A percentile compares a stretch with the other conserved stretches of the same genome.
These are phyloP conservation scores for Microcebus tavaratra DNA, from an alignment of 2,113 vertebrate genomes.

Conservation along the genomic window DNA sequence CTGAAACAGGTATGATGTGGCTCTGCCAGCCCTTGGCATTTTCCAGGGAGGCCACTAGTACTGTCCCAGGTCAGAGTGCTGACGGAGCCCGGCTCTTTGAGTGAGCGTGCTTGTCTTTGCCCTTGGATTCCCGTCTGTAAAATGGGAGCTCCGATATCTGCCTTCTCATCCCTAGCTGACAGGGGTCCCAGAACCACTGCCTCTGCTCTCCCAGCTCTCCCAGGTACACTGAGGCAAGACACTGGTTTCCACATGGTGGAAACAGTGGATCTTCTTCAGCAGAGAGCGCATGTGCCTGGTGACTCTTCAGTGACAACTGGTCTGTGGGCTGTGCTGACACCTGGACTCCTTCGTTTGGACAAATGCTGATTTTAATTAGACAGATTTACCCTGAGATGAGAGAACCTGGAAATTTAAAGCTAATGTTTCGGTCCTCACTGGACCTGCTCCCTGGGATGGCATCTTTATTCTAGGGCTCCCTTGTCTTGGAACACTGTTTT, in stretches of 20 bases:
- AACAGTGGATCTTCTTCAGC: not conserved
- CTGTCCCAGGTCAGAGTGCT: fast-evolving
- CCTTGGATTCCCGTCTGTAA: not conserved
- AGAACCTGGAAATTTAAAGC: not conserved
- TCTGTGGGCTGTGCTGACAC: not conserved
- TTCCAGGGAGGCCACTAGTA: not conserved
- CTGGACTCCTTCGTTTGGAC: not conserved
- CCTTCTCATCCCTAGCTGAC: not conserved
- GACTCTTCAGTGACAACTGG: not conserved
- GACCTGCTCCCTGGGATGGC: not conserved
- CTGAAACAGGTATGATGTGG: too few species aligned
- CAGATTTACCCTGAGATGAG: not conserved
- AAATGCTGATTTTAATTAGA: not conserved
- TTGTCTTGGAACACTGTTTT: not conserved
- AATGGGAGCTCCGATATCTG: not conserved
- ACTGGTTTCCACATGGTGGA: not conserved
- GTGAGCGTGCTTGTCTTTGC: not conserved
- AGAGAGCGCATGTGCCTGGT: not conserved
- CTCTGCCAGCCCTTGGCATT: not conserved
- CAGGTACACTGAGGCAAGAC: fast-evolving
- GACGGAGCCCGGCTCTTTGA: not conserved
- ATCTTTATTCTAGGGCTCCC: not conserved
- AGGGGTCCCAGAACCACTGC: not conserved
- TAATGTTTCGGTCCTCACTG: not conserved
- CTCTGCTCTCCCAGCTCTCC: not conserved